A percentile compares a stretch with the other conserved stretches of the same genome.
phyloP scores from a whole-genome alignment of 2,888 invertebrate genomes.

The Neoscelio sp. region DNA sequence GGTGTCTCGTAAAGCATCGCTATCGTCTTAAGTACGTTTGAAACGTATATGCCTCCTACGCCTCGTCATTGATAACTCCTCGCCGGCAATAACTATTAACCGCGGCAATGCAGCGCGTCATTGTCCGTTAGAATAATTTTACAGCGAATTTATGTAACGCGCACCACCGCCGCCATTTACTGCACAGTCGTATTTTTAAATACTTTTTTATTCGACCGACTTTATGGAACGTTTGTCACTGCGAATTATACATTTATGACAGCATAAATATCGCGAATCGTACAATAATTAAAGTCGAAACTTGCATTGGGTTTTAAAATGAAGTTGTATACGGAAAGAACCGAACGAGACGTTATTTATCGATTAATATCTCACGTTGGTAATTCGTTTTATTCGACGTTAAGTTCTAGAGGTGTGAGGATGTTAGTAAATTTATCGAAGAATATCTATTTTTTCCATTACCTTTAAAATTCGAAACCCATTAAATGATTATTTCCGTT shows the following conservation, averaged over 20 bases:
- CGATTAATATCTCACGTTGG: conserved; percentile 22
- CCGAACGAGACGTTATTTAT: conserved; percentile 20
- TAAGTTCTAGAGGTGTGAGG: no score
- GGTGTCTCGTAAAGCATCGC: background rate
- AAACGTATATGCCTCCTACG: conserved; percentile 4
- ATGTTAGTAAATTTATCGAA: no score
- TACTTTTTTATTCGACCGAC: background rate
- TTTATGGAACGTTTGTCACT: conserved; percentile 28
- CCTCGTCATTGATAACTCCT: background rate
- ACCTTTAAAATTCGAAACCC: no score
- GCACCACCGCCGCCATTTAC: background rate
- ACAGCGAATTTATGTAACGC: background rate
- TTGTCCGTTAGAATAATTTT: conserved; percentile 10
- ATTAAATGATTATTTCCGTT: conserved; percentile 5
- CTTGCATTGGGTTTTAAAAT: background rate
- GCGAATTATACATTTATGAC: conserved; percentile 25
- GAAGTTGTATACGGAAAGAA: conserved; percentile 13
- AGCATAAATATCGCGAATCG: conserved; percentile 8
- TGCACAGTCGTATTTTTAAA: background rate
- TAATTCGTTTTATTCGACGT: no score
- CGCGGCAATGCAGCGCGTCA: background rate
- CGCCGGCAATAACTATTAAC: background rate
- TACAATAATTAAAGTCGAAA: conserved; percentile 14
- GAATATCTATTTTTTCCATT: no score
- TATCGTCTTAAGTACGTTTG: conserved; percentile 5